Evolutionary conservation across 2,113 vertebrate species (phyloP), one percentile per base, ranked within the genome.

Genomic region (Mormyrus iriodes): DNA sequence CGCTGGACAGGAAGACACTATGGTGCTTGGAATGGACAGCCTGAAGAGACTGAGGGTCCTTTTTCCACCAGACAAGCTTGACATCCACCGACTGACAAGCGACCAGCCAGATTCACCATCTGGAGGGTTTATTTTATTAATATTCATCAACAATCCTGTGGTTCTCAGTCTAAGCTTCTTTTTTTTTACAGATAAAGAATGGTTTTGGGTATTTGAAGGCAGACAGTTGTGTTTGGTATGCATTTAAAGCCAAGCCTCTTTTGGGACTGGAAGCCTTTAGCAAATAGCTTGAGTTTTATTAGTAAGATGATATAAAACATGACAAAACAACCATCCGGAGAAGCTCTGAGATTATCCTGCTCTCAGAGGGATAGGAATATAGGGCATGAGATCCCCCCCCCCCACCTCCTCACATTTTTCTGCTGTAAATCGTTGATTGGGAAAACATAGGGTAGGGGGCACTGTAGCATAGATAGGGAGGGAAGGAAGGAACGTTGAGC

Each of bases 271-370:
- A 91, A 93, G 92, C 95, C 94, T 95, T 95, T 94, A 95, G 95
- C 95, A 93, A 92, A 95, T 93, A 93, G 94, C 93, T 93, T 93
- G 93, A 91, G 92, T 95, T 94, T 94, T 94, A 95, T 95, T 95
- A 95, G 94, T 95, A 92, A 94, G 94, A 95, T 95, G 95, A 95
- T 95, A 95, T 95, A 95, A 95, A 95, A 95, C 95, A 95, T 95
- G 95, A 95, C 95, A 95, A 95, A 95, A 95, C 93, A 94, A 92
- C 90, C 90, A 93, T 94, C 95, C 92, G 94, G 93, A 94, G 94
- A 95, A 95, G 94, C 94, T 89, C 21, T 94, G 94, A 94, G 94
- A 95, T 93, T 93, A 94, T 93, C 93, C 93, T 94, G 94, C 94
- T 95, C 95, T 95, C 95, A 89, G 92, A 92, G 94, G 95, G 94